These are phyloP conservation scores for Leptinotarsa undecemlineata DNA, from an alignment of 1,140 invertebrate species.

Conservation along the genomic window DNA sequence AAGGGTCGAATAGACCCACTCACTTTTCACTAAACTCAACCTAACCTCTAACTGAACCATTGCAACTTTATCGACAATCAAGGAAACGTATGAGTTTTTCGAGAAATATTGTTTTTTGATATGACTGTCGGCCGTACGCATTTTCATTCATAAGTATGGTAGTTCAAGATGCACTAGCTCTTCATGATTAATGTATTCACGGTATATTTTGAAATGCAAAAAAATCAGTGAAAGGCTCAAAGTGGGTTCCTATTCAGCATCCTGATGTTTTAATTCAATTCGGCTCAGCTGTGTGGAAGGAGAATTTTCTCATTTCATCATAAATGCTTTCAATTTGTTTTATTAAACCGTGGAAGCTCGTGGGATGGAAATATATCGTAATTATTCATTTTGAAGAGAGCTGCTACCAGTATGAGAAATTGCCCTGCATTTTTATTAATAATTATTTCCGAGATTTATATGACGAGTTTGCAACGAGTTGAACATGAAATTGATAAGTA, in stretches of 20 bases:
- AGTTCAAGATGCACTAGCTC: no score
- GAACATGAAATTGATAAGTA: no score
- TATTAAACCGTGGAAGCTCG: constrained; percentile 2
- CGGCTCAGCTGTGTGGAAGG: constrained; percentile 14
- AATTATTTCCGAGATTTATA: constrained; percentile 4
- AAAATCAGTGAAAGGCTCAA: constrained; percentile 2
- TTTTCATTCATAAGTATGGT: no score
- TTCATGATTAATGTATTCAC: neutral
- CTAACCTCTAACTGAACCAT: no score
- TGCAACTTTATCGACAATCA: no score
- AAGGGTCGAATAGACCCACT: no score
- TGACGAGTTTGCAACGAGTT: neutral
- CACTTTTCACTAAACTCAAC: no score
- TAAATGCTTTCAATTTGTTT: constrained; percentile 19
- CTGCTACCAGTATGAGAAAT: neutral
- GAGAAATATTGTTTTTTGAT: no score
- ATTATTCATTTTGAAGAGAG: constrained; percentile 24
- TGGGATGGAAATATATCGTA: constrained; percentile 19
- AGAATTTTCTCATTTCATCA: constrained; percentile 15
- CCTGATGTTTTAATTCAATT: constrained; percentile 24
- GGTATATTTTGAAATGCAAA: neutral
- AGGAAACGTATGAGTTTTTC: no score
- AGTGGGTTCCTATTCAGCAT: neutral
- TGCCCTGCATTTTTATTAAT: constrained; percentile 5
- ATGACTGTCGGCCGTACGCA: no score